Base-by-base conservation (phyloP, 2,888 invertebrate species). In the Philopedon plagiatum region DNA sequence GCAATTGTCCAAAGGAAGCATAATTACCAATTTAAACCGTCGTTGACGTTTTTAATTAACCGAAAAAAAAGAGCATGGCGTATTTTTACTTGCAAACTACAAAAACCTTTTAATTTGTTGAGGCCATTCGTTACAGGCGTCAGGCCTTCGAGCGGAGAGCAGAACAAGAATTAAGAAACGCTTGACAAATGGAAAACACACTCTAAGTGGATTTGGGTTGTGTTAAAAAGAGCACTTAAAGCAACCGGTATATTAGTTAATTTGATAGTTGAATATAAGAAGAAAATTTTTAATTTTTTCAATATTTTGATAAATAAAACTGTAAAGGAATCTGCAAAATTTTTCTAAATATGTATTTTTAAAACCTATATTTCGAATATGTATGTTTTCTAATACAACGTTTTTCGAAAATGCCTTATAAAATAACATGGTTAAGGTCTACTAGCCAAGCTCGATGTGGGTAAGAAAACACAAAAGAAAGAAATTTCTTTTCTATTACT, bases 21-120 rank as follows among this genome's bases (percentile, higher is more conserved):
- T 46, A 61, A 61, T 61, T 61, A 61, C 61, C 23, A 61, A 61
- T 44, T 61, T 44, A 46, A 61, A 61, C 61, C 61, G 9, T 46
- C 29, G 61, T 29, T 46, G 61, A 61, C 61, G 46, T 61, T 61
- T 61, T 61, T 61, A 46, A 61, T 61, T 61, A 61, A 61, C 61
- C 61, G 46, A 18, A 61, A 61, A 61, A 61, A 44, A 26, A 13
- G 29, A 1, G 21, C 11, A 54, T 54, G 29, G 51, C 7, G 26
- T 29, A 54, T 15, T 51, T 51, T 29, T 29, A 26, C 51, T 51
- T 9, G 23, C 9, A 29, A 54, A 54, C 9, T 29, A 54, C 29
- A 54, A 54, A 54, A 54, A 54, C 51, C 29, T 0, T 54, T 41
- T 61, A 61, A 61, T 61, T 61, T 61, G 61, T 46, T 32, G 46